Evolutionary conservation across 1,140 invertebrate species (phyloP), one percentile per base, ranked within the genome.

Genomic region (Lasaia peninsularis): DNA sequence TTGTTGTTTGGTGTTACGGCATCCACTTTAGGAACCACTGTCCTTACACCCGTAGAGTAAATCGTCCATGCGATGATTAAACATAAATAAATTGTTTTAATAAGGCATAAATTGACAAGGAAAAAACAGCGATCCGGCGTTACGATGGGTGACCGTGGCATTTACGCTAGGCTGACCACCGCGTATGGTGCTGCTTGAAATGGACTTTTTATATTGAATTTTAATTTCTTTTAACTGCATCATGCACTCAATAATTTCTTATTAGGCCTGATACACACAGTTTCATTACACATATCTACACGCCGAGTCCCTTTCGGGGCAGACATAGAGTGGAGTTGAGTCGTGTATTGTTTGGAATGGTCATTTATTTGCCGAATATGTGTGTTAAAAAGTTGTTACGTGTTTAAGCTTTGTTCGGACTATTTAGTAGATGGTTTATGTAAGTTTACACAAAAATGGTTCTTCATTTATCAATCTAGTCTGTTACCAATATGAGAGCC

Each of bases 71-170:
- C 69, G 62, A 75, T 78, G 59, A 58, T 61, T 69, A 66, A 79
- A 72, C 65, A 72, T 59, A 73, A 71, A 76, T 78, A 80, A 80
- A 80, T 81, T 73, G 72, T 80, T 84, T 76, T 78, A 86, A 84
- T 78, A 77, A 84, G 68, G 73, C 71, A 67, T 75, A 71, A 73
- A 67, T 72, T 67, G 32, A 55, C n/a, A 37, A 40, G 14, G 76
- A 74, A 80, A 83, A 81, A 74, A 70, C 61, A 58, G 50, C 60
- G 69, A 79, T 75, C 73, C 62, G 76, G 60, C 65, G 81, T 84
- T 73, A 80, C 82, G 65, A 77, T 80, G 76, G 73, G 37, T 84
- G 82, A 65, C 72, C 82, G 73, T 87, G 82, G 84, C 77, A 87
- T 87, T 87, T 84, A 87, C 84, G 84, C 74, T 78, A 67, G 65